Percentiles rank a stretch among this genome's conserved stretches.
Evolutionary conservation across 2,888 invertebrate genomes (phyloP).

Genomic region (Xanthorhoe designata): DNA sequence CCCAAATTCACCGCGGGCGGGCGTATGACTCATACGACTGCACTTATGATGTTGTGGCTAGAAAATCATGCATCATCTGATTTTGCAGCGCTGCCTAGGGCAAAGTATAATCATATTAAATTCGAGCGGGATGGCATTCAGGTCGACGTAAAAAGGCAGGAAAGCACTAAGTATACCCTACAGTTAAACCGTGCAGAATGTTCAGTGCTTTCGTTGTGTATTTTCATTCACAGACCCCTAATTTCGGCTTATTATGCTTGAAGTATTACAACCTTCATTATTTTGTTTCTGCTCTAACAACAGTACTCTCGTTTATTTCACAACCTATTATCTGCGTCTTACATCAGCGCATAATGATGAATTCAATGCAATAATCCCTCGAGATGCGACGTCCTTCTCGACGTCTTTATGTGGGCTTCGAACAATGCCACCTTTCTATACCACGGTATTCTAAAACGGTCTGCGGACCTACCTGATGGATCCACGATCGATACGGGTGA

Average conservation of each 20-base stretch:
- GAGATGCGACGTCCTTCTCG: slow-evolving; percentile 58
- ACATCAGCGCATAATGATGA: slow-evolving; percentile 41
- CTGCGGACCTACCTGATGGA: slow-evolving; percentile 51
- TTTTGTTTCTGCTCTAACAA: slow-evolving; percentile 24
- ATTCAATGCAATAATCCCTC: slow-evolving; percentile 48
- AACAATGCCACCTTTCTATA: slow-evolving; percentile 68
- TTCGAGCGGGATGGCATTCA: slow-evolving; percentile 15
- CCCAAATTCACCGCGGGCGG: slow-evolving; percentile 64
- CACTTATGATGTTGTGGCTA: slow-evolving; percentile 28
- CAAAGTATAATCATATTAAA: slow-evolving; percentile 24
- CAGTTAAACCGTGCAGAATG: slow-evolving; percentile 16
- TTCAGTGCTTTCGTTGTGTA: slow-evolving; percentile 19
- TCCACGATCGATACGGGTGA: slow-evolving; percentile 56
- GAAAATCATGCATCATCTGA: slow-evolving; percentile 32
- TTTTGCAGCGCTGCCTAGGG: slow-evolving; percentile 27
- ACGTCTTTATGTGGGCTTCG: slow-evolving; percentile 59
- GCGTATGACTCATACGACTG: slow-evolving; percentile 54
- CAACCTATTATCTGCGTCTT: slow-evolving; percentile 38
- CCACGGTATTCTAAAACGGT: slow-evolving; percentile 49
- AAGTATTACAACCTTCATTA: slow-evolving; percentile 17
- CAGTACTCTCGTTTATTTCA: slow-evolving; percentile 33
- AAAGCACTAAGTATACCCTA: slow-evolving; percentile 17
- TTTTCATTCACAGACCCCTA: slow-evolving; percentile 23
- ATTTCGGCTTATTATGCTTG: slow-evolving; percentile 24
- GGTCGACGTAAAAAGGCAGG: slow-evolving; percentile 17